A percentile compares a stretch with the other conserved stretches of the same genome.
Conservation (phyloP, 2,888 invertebrate genomes). For the Meta bourneti region DNA sequence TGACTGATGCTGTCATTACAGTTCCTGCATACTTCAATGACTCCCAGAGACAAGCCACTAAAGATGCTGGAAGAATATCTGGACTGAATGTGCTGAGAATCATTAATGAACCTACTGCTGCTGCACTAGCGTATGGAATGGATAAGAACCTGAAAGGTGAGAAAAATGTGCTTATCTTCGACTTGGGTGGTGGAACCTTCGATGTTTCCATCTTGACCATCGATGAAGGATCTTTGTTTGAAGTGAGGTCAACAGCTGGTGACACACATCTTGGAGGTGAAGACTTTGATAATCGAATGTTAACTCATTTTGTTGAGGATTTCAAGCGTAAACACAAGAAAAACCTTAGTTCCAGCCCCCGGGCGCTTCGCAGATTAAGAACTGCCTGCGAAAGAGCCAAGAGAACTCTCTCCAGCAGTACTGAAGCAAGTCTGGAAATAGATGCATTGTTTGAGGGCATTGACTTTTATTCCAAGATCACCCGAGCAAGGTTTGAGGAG, state of each 20-base stretch:
- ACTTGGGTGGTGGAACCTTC: slow-evolving; percentile 83
- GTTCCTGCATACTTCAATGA: slow-evolving; percentile 79
- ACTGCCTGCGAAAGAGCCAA: slow-evolving; percentile 91
- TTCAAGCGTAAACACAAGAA: slow-evolving; percentile 84
- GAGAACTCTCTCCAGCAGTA: slow-evolving; percentile 88
- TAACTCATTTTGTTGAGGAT: slow-evolving; percentile 86
- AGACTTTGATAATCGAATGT: slow-evolving; percentile 85
- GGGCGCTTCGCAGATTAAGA: slow-evolving; percentile 81
- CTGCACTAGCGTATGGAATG: slow-evolving; percentile 80
- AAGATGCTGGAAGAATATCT: neutral
- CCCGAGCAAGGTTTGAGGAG: slow-evolving; percentile 83
- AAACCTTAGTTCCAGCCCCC: slow-evolving; percentile 83
- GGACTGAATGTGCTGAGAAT: slow-evolving; percentile 80
- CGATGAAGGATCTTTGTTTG: slow-evolving; percentile 86
- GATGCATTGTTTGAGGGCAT: slow-evolving; percentile 77
- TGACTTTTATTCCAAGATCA: slow-evolving; percentile 78
- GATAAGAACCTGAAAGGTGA: slow-evolving; percentile 82
- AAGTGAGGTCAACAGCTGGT: slow-evolving; percentile 99
- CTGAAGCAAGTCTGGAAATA: slow-evolving; percentile 83
- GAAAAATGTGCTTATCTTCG: slow-evolving; percentile 83
- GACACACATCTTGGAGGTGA: slow-evolving; percentile 93
- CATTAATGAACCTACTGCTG: slow-evolving; percentile 81
- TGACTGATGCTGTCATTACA: slow-evolving; percentile 89
- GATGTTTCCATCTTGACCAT: slow-evolving; percentile 82
- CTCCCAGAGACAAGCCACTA: slow-evolving; percentile 79